Evolutionary conservation across 2,797 vertebrate genomes (phyloP), one percentile per base, ranked within the genome.

Genomic region (Neosalanx taihuensis): DNA sequence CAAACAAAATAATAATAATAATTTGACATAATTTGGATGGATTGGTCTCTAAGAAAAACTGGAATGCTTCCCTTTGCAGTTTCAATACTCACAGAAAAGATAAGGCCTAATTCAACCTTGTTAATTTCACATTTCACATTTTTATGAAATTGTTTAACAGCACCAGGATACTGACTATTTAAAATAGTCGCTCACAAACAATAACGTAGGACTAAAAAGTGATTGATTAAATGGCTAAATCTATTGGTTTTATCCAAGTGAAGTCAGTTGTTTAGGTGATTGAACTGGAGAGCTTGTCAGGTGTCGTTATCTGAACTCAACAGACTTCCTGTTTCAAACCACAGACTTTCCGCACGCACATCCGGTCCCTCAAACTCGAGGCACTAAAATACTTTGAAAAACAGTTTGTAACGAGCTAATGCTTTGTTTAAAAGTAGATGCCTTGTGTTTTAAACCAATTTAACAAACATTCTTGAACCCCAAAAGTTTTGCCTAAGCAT

Each of bases 301-400:
- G 92, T 94, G 93, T 90, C 85, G 91, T 94, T 94, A 95, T 95
- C 94, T 90, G 84, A 89, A 80, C 82, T 81, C 79, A 75, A 85
- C 93, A 92, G 88, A 90, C 92, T 94, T 95, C 94, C 94, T 89
- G 92, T 91, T 88, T 91, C 85, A 89, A 90, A 91, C 91, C 92
- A 90, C 91, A 93, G 86, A 91, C 90, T 93, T 93, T 93, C 93
- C 93, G 92, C 89, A 86, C 91, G 85, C 80, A 83, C 90, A 91
- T 92, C 91, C 91, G 91, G 79, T 81, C 78, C 77, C 81, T 84
- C 84, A 79, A 79, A 84, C 83, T 83, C 83, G 77, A 33, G 68
- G 83, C 87, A 84, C 84, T 87, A 84, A 89, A 75, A 70, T 37
- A 37, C 35, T 67, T 73, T 66, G 51, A 61, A 84, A 81, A 84